Conservation (phyloP, 2,888 invertebrate species). For the Liodrosophila aerea region DNA sequence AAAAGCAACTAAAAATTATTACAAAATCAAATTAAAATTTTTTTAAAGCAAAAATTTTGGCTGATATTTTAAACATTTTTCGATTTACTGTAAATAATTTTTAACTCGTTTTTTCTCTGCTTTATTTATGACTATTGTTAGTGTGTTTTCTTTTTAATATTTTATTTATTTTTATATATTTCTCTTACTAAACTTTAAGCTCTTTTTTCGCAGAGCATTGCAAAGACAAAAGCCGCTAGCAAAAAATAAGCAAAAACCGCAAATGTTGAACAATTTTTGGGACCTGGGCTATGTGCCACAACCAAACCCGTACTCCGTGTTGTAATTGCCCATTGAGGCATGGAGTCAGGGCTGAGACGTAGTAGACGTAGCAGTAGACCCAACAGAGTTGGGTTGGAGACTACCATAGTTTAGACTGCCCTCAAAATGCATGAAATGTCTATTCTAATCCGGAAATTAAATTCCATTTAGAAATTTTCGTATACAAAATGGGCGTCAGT, state of each 20-base stretch:
- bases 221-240: conserved; percentile 28
- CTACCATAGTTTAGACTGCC: conserved; percentile 36
- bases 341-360: conserved; percentile 28
- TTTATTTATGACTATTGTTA: too few species aligned
- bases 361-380: conserved; percentile 20
- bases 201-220: conserved; percentile 3
- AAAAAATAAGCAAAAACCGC: conserved; percentile 24
- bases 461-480: conserved; percentile 76
- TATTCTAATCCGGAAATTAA: conserved; percentile 78
- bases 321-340: conserved; percentile 67
- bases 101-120: too few species aligned
- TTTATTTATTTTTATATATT: too few species aligned
- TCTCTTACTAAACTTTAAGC: too few species aligned
- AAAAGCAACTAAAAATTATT: too few species aligned
- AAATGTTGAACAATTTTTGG: conserved; percentile 47
- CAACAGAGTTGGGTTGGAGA: neutral
- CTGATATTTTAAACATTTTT: too few species aligned
- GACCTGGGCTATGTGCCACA: conserved; percentile 18
- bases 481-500: conserved; percentile 59
- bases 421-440: conserved; percentile 73
- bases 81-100: too few species aligned
- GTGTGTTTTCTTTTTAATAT: too few species aligned
- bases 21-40: too few species aligned
- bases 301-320: conserved; percentile 23
- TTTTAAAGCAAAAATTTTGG: too few species aligned